phyloP scores from a whole-genome alignment of 2,888 invertebrate species.

The Polylopha cassiicola region DNA sequence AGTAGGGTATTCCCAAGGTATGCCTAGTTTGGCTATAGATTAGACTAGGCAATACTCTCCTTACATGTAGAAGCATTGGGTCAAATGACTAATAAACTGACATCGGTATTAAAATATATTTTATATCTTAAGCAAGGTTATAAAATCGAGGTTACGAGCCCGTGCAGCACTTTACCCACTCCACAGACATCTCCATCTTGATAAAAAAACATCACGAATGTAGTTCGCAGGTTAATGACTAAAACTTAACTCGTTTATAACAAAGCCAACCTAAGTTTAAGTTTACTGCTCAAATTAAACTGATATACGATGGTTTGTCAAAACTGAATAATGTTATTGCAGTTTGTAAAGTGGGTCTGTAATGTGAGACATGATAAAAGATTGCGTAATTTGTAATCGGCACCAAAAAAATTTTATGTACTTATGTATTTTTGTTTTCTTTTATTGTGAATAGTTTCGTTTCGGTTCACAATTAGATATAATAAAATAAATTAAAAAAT shows the following conservation, averaged over 20 bases:
- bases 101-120: too few species aligned
- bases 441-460: too few species aligned
- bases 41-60: too few species aligned
- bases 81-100: too few species aligned
- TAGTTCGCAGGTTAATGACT: slow-evolving; percentile 20
- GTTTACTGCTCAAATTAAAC: slow-evolving; percentile 14
- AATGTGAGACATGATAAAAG: background rate
- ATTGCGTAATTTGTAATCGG: too few species aligned
- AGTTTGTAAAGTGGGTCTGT: slow-evolving; percentile 8
- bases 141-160: slow-evolving; percentile 24
- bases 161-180: slow-evolving; percentile 40
- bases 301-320: slow-evolving; percentile 12
- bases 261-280: slow-evolving; percentile 11
- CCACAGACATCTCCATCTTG: slow-evolving; percentile 45
- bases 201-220: slow-evolving; percentile 33
- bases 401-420: too few species aligned
- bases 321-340: slow-evolving; percentile 5
- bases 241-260: slow-evolving; percentile 14
- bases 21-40: too few species aligned
- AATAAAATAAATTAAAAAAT: too few species aligned
- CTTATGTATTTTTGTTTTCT: too few species aligned
- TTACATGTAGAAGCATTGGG: too few species aligned
- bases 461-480: too few species aligned
- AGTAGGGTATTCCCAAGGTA: too few species aligned
- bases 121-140: slow-evolving; percentile 16